Percentiles rank a stretch among this genome's conserved stretches.
Conservation (phyloP, 2,113 vertebrate species). For the Scomber japonicus region DNA sequence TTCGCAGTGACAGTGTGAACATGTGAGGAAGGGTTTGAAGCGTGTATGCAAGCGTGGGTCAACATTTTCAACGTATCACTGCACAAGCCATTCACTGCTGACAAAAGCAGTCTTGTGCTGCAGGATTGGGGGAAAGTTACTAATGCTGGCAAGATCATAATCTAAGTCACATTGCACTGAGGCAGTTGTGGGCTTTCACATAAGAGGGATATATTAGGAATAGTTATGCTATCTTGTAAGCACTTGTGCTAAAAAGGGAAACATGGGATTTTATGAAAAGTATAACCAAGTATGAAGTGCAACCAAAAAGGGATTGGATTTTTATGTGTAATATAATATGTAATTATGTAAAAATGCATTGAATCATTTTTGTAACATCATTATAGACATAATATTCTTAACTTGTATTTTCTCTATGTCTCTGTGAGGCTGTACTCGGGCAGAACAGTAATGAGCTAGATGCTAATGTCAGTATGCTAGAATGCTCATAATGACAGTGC, state of each 20-base stretch:
- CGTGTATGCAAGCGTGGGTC: constrained; percentile 46
- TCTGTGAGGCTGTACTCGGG: too few species aligned
- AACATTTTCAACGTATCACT: constrained; percentile 61
- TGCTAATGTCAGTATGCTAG: not conserved
- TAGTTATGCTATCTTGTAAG: constrained; percentile 7
- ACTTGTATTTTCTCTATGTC: too few species aligned
- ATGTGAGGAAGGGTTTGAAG: constrained; percentile 27
- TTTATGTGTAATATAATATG: not conserved
- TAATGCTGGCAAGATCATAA: constrained; percentile 62
- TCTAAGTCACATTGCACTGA: constrained; percentile 55
- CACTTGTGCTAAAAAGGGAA: not conserved
- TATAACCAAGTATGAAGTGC: not conserved
- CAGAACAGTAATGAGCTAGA: too few species aligned
- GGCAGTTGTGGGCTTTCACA: constrained; percentile 38
- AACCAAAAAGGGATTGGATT: not conserved
- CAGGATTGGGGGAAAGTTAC: constrained; percentile 61
- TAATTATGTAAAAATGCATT: not conserved
- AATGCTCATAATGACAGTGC: not conserved
- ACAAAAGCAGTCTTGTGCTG: constrained; percentile 66
- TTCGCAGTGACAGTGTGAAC: constrained; percentile 36
- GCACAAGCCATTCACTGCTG: constrained; percentile 37
- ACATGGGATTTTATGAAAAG: not conserved
- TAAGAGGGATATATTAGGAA: constrained; percentile 16
- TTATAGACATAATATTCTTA: not conserved
- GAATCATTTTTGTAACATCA: not conserved